Conservation (phyloP, 1,140 invertebrate species). For the Lasioglossum baleicum region DNA sequence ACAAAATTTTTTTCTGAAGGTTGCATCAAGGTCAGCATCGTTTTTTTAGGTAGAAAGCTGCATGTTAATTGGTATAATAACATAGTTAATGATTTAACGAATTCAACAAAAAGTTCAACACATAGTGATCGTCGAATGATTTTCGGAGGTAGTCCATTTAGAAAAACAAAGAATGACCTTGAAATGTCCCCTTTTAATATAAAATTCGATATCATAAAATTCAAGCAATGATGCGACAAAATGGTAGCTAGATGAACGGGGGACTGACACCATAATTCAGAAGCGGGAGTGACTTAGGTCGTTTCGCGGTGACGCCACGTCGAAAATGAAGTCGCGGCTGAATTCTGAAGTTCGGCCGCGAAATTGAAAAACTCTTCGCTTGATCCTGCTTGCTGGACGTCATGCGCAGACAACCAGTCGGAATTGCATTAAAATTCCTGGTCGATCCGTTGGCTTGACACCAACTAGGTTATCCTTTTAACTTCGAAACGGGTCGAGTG, state of each 20-base stretch:
- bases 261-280: not conserved
- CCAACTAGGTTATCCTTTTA: constrained; percentile 43
- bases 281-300: not conserved
- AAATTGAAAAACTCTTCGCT: constrained; percentile 26
- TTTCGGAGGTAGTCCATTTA: too few species aligned
- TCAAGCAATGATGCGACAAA: too few species aligned
- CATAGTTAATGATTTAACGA: too few species aligned
- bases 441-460: constrained; percentile 15
- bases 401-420: constrained; percentile 21
- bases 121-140: too few species aligned
- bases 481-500: constrained; percentile 1
- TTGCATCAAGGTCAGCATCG: too few species aligned
- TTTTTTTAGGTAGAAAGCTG: too few species aligned
- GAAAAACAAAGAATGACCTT: too few species aligned
- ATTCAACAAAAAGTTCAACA: too few species aligned
- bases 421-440: constrained; percentile 35
- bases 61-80: too few species aligned
- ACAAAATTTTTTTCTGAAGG: too few species aligned
- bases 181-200: too few species aligned
- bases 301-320: not conserved
- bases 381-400: not conserved
- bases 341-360: not conserved
- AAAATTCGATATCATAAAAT: too few species aligned
- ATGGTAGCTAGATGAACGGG: not conserved
- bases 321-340: not conserved